Evolutionary conservation across 2,113 vertebrate genomes (phyloP).

Genomic region (Apus apus): DNA sequence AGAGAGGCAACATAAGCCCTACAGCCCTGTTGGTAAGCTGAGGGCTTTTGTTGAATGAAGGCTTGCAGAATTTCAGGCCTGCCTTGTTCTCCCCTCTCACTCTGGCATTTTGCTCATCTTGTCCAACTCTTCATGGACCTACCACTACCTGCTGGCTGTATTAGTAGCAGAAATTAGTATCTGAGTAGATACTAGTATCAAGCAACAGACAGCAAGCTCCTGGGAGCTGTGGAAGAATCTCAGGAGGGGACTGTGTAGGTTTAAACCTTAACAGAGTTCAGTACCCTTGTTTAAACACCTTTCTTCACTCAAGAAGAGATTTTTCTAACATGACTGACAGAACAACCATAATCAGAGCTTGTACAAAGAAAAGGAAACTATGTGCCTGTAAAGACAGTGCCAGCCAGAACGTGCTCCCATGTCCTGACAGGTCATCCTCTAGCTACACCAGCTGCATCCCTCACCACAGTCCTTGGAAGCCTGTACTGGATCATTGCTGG

Average conservation of each 20-base stretch:
- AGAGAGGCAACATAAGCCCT: not conserved
- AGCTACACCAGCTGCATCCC: not conserved
- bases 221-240: not conserved
- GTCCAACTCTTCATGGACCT: not conserved
- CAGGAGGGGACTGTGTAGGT: not conserved
- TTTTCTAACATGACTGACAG: not conserved
- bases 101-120: not conserved
- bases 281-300: not conserved
- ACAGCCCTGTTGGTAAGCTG: rapidly evolving
- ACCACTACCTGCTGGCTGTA: not conserved
- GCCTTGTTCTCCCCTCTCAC: not conserved
- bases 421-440: not conserved
- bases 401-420: not conserved
- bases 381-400: not conserved
- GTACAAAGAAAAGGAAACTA: not conserved
- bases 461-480: rapidly evolving
- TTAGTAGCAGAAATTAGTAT: not conserved
- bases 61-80: not conserved
- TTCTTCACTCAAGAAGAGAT: not conserved
- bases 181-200: not conserved
- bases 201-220: not conserved
- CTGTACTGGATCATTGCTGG: no score
- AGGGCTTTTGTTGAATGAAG: not conserved
- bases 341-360: not conserved
- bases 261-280: not conserved